Base-by-base conservation (phyloP, 2,113 vertebrate species). In the Onychostoma macrolepis region DNA sequence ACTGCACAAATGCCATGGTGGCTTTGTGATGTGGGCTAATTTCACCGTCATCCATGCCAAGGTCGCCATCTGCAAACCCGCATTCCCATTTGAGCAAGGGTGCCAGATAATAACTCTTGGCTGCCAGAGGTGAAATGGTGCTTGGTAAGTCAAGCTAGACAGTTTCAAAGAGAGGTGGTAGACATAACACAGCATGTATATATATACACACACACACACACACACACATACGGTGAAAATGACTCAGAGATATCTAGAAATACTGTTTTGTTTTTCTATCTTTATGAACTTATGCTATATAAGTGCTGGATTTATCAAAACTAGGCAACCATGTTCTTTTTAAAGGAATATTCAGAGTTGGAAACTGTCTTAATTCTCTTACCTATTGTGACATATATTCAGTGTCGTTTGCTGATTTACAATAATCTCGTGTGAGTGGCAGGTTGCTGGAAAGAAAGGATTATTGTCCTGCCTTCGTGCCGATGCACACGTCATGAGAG, bases 1-100 rank as follows among this genome's bases (percentile, higher is more conserved):
- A 85, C 85, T 90, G 84, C 87, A 72, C 45, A 83, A 86, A 85
- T 71, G 83, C 74, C 69, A 75, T 78, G 89, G 85, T 85, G 84
- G 83, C 80, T 90, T 90, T 91, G 86, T 88, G 89, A 84, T 90
- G 69, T 87, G 84, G 87, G 90, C 90, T 90, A 75, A 90, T 89
- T 89, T 84, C 4, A 21, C 74, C 33, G 85, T 84, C 83, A 80
- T 65, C 69, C 80, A 67, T 78, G 88, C 67, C 84, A 75, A 92
- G 89, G 53, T 74, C 61, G 9, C 78, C 86, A 90, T 89, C 87
- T 90, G 88, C 90, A 88, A 91, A 88, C 88, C 76, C 24, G 69
- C 78, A 86, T 88, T 83, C 84, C 36, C 80, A 76, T 90, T 89
- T 91, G 71, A 84, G 48, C 80, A 87, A 72, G 84, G 65, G 67